These are phyloP conservation scores for Rhyacophila brunnea DNA, from an alignment of 1,140 invertebrate genomes.

Conservation along the genomic window DNA sequence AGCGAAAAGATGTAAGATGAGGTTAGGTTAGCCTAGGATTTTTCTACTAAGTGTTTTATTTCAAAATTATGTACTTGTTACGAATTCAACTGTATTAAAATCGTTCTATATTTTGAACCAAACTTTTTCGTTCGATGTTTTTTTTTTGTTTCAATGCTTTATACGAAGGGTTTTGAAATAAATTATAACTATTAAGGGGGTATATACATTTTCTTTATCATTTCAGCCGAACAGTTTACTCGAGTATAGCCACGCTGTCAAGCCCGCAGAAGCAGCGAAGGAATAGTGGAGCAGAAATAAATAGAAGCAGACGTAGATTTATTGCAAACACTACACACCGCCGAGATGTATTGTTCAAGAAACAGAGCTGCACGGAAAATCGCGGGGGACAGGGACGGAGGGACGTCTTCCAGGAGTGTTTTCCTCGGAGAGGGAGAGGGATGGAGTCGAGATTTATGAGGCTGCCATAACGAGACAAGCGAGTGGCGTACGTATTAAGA, in stretches of 20 bases:
- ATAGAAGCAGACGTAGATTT: constrained; percentile 36
- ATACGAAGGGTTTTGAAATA: too few relatives aligned
- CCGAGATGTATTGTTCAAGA: constrained; percentile 35
- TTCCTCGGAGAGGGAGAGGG: constrained; percentile 6
- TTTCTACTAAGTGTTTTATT: too few relatives aligned
- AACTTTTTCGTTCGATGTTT: too few relatives aligned
- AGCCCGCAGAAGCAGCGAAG: constrained; percentile 24
- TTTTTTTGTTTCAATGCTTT: too few relatives aligned
- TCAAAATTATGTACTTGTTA: too few relatives aligned
- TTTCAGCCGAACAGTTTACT: too few relatives aligned
- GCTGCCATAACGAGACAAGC: constrained; percentile 36
- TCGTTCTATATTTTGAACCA: too few relatives aligned
- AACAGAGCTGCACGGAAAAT: constrained; percentile 30
- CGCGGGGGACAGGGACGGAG: neutral
- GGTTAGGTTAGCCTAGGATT: too few relatives aligned
- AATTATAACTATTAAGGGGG: too few relatives aligned
- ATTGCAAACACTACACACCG: constrained; percentile 37
- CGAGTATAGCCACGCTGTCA: constrained; percentile 9
- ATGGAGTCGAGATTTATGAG: constrained; percentile 32
- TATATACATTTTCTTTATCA: too few relatives aligned
- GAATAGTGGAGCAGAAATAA: constrained; percentile 36
- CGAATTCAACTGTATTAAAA: too few relatives aligned
- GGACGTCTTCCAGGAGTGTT: neutral
- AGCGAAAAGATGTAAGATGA: too few relatives aligned
- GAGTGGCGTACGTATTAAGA: constrained; percentile 31